Conservation (phyloP, 2,113 vertebrate genomes). For the Tinamus guttatus region DNA sequence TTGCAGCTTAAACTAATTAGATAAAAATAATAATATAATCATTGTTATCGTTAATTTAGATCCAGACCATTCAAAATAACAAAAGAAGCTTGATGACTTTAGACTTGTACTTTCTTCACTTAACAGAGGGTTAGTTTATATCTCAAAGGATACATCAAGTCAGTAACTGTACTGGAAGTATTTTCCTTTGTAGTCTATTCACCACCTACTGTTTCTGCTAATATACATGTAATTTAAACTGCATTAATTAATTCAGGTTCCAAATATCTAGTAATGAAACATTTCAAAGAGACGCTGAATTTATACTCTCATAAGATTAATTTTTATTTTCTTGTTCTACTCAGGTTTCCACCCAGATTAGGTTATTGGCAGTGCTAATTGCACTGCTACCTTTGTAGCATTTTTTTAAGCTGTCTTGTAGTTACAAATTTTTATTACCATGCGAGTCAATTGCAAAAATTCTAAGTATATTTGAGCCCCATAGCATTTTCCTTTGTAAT, state of each 20-base stretch:
- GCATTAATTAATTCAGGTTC: neutral
- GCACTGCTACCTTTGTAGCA: neutral
- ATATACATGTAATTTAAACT: neutral
- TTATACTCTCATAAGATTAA: neutral
- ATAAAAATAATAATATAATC: neutral
- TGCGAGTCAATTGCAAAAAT: neutral
- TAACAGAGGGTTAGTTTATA: neutral
- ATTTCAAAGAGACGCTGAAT: neutral
- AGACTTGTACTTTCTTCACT: neutral
- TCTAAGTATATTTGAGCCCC: neutral
- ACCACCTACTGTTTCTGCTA: neutral
- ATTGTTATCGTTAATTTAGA: neutral
- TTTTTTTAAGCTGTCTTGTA: neutral
- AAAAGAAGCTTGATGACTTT: neutral
- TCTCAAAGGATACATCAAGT: neutral
- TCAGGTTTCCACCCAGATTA: neutral
- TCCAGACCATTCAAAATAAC: neutral
- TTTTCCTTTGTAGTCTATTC: neutral
- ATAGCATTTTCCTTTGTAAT: neutral
- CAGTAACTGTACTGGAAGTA: neutral
- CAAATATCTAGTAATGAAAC: neutral
- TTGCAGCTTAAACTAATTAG: neutral
- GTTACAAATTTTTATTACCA: neutral
- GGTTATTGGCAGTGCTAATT: neutral
- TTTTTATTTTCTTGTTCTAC: neutral